Percentiles rank a stretch among this genome's conserved stretches.
These are phyloP conservation scores for Macroglossus sobrinus DNA, from an alignment of 2,113 vertebrate genomes.

Conservation along the genomic window DNA sequence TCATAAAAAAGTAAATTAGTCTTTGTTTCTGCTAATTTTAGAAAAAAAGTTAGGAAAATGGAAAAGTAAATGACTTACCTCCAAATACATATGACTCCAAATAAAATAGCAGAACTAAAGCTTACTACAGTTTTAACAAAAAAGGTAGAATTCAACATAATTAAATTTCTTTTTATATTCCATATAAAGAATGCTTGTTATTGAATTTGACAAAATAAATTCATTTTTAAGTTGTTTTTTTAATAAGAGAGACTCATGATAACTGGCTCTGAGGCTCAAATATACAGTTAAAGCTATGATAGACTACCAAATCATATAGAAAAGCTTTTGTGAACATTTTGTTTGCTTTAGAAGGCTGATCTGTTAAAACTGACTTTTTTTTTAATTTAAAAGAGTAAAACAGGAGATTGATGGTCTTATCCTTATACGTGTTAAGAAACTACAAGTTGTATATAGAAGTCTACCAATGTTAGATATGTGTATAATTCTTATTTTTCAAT, in stretches of 20 bases:
- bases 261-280: slow-evolving; percentile 35
- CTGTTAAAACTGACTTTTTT: slow-evolving; percentile 75
- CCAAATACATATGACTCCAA: not conserved
- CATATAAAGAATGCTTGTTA: slow-evolving; percentile 9
- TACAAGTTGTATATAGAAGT: slow-evolving; percentile 68
- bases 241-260: slow-evolving; percentile 48
- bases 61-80: slow-evolving; percentile 59
- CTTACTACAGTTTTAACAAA: slow-evolving; percentile 26
- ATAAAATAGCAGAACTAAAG: slow-evolving; percentile 29
- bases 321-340: slow-evolving; percentile 43
- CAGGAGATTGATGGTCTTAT: slow-evolving; percentile 64
- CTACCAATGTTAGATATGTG: slow-evolving; percentile 64
- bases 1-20: slow-evolving; percentile 66
- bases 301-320: slow-evolving; percentile 30
- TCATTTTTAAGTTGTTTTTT: not conserved
- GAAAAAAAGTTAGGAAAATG: not conserved
- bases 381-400: slow-evolving; percentile 69
- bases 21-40: slow-evolving; percentile 36
- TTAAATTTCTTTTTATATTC: slow-evolving; percentile 13
- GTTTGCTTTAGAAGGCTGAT: slow-evolving; percentile 69
- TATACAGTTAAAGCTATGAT: not conserved
- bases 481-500: slow-evolving; percentile 77
- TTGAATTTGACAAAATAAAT: slow-evolving; percentile 48
- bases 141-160: slow-evolving; percentile 29
- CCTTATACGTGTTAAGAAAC: slow-evolving; percentile 68